Conservation (phyloP, 2,888 invertebrate species). For the Xestia rhomboidea region DNA sequence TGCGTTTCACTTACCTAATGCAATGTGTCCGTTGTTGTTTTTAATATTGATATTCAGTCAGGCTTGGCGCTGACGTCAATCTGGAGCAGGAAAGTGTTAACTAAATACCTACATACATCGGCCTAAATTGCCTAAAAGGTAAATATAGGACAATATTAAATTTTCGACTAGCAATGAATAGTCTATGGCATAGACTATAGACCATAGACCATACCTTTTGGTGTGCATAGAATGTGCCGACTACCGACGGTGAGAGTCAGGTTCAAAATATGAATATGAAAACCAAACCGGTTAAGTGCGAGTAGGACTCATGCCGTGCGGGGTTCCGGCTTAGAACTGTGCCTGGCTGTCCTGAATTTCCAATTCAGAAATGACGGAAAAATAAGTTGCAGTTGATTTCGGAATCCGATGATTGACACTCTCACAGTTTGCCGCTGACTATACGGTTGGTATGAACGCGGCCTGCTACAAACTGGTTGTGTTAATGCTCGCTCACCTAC, state of each 20-base stretch:
- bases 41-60: not conserved
- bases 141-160: not conserved
- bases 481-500: constrained; percentile 39
- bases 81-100: not conserved
- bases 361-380: not conserved
- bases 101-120: not conserved
- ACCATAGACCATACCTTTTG: too few relatives aligned
- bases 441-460: not conserved
- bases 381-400: not conserved
- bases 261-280: not conserved
- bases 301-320: not conserved
- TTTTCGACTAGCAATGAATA: not conserved
- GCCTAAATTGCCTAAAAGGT: not conserved
- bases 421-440: not conserved
- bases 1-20: not conserved
- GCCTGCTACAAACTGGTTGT: constrained; percentile 4
- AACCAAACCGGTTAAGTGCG: not conserved
- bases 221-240: too few relatives aligned
- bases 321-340: not conserved
- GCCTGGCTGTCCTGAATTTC: not conserved
- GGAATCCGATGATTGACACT: not conserved
- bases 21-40: not conserved
- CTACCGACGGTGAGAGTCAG: not conserved
- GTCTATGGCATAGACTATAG: too few relatives aligned
- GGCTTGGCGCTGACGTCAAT: not conserved